phyloP scores from a whole-genome alignment of 2,888 invertebrate species.

The Andrena hattorfiana region DNA sequence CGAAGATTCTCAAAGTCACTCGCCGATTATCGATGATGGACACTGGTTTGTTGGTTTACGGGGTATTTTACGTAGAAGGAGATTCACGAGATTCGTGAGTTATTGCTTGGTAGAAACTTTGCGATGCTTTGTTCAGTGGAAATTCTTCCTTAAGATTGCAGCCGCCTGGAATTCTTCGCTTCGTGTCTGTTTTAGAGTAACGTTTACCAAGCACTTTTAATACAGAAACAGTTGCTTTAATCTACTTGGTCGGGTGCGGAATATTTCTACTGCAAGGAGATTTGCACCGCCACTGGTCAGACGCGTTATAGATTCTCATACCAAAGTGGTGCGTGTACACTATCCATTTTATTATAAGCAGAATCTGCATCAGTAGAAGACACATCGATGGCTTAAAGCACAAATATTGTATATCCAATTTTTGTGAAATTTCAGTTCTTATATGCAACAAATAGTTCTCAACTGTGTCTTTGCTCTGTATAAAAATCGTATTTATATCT shows the following conservation, averaged over 20 bases:
- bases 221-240: no score
- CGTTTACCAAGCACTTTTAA: no score
- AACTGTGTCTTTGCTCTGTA: no score
- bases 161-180: no score
- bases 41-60: neutral
- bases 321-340: neutral
- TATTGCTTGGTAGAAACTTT: conserved; percentile 6
- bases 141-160: neutral
- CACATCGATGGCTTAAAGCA: no score
- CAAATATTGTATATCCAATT: no score
- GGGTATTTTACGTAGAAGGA: neutral
- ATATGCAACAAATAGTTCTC: no score
- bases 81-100: neutral
- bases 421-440: no score
- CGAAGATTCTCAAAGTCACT: neutral
- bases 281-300: neutral
- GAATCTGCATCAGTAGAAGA: no score
- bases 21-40: conserved; percentile 1
- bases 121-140: neutral
- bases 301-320: neutral
- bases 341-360: neutral
- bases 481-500: no score
- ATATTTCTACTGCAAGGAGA: neutral
- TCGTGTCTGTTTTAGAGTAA: no score
- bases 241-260: no score